Percentiles rank a stretch among this genome's conserved stretches.
Evolutionary conservation across 1,140 invertebrate species (phyloP).

Genomic region (Drosophila azteca): DNA sequence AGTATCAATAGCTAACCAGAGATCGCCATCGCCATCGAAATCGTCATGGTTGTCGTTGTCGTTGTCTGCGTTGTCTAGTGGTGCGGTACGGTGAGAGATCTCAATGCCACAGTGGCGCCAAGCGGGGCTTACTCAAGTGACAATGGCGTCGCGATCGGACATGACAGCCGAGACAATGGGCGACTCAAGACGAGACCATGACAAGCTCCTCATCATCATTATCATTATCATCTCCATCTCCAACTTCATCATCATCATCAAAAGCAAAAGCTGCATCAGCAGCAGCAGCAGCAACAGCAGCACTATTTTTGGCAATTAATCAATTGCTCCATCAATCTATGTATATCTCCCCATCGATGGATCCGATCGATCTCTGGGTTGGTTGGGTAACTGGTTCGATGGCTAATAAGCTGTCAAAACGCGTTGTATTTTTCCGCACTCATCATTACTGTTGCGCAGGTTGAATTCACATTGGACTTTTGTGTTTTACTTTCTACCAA

Average conservation of each 20-base stretch:
- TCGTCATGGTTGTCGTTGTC: background rate
- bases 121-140: constrained; percentile 61
- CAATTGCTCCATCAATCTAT: constrained; percentile 7
- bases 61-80: constrained; percentile 11
- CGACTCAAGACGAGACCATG: constrained; percentile 55
- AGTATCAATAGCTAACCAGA: constrained; percentile 18
- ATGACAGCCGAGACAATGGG: constrained; percentile 53
- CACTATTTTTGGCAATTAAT: constrained; percentile 44
- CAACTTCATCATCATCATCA: constrained; percentile 12
- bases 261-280: constrained; percentile 25
- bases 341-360: background rate
- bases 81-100: constrained; percentile 25
- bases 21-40: background rate
- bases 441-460: constrained; percentile 58
- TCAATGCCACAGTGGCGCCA: constrained; percentile 78
- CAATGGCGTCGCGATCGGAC: constrained; percentile 48
- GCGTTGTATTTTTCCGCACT: background rate
- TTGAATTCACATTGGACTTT: constrained; percentile 24
- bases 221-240: constrained; percentile 22
- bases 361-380: constrained; percentile 1
- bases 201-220: constrained; percentile 41
- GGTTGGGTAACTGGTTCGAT: constrained; percentile 63
- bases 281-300: constrained; percentile 9
- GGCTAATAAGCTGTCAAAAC: constrained; percentile 57
- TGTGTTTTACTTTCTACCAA: constrained; percentile 76